Evolutionary conservation across 92 coral and sea anemone genomes (phyloP), one percentile per base, ranked within the genome.

Genomic region (Zoanthus solanderi): DNA sequence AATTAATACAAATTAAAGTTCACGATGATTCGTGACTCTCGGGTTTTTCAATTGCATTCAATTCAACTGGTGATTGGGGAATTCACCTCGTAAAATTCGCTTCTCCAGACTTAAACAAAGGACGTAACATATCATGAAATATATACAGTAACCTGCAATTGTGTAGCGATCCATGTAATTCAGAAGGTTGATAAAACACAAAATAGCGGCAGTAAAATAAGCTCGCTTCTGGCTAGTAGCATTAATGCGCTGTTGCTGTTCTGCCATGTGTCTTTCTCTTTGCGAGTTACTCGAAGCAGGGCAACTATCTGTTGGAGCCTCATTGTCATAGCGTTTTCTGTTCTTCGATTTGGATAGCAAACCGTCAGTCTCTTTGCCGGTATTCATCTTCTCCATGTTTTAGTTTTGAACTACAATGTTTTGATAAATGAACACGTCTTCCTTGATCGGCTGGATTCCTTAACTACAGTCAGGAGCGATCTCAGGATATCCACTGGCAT

Each of bases 81-180:
- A 37, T 37, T 37, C 42, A 37, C 42, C 4, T 37, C 42, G 23
- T 23, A 23, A 23, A 47, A 47, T 50, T 50, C 56, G 56, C 56
- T 47, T 30, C 28, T 52, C 16, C 34, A 13, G 47, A 48, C 57
- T 75, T 75, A 2, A 63, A 15, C 9, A 54, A 56, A 52, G 44
- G n/a, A 28, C 2, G 61, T 12, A 29, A 17, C 58, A 48, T 7
- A 34, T 12, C 15, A 17, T 57, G 29, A 14, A 34, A 37, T 17
- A 14, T 45, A 45, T 42, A 54, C 13, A 42, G 92, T 5, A 72
- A 95, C 99, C 99, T 87, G 98, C 97, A 30, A 97, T 92, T 5
- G 99, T 97, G 56, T 92, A 96, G 10, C 99, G 90, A 79, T 97
- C 99, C 99, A 97, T 97, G 60, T 97, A 97, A 71, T 97, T 97